phyloP scores from a whole-genome alignment of 1,140 invertebrate species.

The Zaprionus tsacasi region DNA sequence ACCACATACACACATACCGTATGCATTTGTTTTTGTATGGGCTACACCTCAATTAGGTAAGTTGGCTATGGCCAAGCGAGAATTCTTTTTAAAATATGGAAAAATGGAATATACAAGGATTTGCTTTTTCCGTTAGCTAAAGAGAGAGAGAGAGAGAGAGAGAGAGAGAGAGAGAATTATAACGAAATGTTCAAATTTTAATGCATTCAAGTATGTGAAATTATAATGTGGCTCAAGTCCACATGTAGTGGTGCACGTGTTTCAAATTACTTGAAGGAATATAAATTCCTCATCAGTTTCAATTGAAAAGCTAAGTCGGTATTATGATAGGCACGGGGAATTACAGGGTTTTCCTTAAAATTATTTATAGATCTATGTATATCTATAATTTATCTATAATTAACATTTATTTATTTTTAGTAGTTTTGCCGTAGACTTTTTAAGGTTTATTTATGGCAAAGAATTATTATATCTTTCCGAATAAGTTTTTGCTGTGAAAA shows the following conservation, averaged over 20 bases:
- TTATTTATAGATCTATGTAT: too few species aligned
- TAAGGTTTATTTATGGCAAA: too few species aligned
- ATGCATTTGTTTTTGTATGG: constrained; percentile 39
- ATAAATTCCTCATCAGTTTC: not conserved
- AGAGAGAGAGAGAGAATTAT: too few species aligned
- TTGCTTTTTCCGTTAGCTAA: constrained; percentile 12
- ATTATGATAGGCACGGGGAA: too few species aligned
- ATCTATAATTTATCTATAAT: too few species aligned
- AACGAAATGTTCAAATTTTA: constrained; percentile 24
- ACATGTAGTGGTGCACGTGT: not conserved
- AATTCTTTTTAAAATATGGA: constrained; percentile 24
- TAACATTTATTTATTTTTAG: too few species aligned
- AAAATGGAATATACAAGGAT: constrained; percentile 25
- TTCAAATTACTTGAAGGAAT: not conserved
- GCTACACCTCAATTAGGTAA: constrained; percentile 32
- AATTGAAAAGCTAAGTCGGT: not conserved
- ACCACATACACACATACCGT: not conserved
- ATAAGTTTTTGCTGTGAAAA: too few species aligned
- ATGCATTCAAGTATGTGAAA: constrained; percentile 3
- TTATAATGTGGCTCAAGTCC: constrained; percentile 9
- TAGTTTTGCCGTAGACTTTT: too few species aligned
- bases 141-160: not conserved
- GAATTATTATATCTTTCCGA: too few species aligned
- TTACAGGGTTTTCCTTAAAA: too few species aligned
- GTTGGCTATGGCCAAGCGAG: constrained; percentile 28